These are phyloP conservation scores for Podiceps cristatus DNA, from an alignment of 2,113 vertebrate species.

Conservation along the genomic window DNA sequence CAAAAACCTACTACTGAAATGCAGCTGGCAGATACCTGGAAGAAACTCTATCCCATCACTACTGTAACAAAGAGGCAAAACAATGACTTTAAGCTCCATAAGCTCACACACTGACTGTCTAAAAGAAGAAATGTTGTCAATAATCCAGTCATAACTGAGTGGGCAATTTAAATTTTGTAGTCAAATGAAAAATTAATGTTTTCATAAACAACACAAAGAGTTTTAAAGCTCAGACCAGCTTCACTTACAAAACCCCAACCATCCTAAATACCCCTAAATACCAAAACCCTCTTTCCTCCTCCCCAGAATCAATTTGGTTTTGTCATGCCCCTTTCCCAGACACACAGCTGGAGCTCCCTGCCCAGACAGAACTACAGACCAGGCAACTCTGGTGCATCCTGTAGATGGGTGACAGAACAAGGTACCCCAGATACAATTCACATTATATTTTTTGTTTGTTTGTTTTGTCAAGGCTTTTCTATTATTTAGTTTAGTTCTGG, in stretches of 20 bases:
- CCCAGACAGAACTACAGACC: neutral
- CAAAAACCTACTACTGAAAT: neutral
- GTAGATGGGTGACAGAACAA: neutral
- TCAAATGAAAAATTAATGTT: neutral
- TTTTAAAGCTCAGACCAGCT: neutral
- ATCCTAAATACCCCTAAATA: neutral
- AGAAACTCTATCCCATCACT: neutral
- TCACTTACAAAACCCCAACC: neutral
- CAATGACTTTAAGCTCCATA: neutral
- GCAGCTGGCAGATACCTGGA: neutral
- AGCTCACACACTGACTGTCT: neutral
- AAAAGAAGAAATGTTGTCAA: neutral
- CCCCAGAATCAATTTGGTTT: neutral
- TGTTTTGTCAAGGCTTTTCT: neutral
- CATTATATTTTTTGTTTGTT: neutral
- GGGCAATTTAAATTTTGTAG: neutral
- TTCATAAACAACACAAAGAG: neutral
- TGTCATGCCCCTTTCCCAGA: neutral
- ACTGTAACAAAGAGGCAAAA: neutral
- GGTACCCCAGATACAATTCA: neutral
- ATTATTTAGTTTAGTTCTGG: neutral
- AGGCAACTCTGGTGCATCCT: neutral
- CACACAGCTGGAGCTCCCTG: neutral
- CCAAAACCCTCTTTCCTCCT: accelerated
- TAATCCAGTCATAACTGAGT: neutral